These are phyloP conservation scores for Coilia nasus DNA, from an alignment of 2,797 vertebrate species.

Conservation along the genomic window DNA sequence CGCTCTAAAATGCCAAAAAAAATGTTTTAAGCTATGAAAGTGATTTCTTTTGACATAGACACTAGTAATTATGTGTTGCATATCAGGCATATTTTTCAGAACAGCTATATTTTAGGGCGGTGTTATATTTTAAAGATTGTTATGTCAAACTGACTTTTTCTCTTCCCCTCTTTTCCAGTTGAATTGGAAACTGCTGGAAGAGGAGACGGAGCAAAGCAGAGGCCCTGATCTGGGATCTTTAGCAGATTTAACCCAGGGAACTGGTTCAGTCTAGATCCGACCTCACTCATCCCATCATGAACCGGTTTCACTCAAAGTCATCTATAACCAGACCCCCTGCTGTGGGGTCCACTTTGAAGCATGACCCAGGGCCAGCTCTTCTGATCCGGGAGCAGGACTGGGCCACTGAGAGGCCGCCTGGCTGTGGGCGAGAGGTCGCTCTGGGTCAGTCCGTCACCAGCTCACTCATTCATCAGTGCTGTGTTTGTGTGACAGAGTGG, in stretches of 20 bases:
- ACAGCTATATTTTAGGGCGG: background rate
- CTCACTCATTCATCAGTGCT: conserved; percentile 27
- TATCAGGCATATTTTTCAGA: no score
- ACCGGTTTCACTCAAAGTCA: background rate
- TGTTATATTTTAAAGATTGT: background rate
- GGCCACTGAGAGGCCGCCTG: conserved; percentile 31
- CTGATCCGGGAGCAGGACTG: conserved; percentile 35
- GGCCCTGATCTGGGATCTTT: conserved; percentile 34
- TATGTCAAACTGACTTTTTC: background rate
- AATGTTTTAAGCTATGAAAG: no score
- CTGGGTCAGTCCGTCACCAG: conserved; percentile 20
- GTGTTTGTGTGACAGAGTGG: background rate
- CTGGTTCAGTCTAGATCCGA: conserved; percentile 26
- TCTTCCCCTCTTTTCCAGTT: background rate
- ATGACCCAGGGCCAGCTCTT: conserved; percentile 33
- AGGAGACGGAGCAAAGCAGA: background rate
- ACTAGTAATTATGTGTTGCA: no score
- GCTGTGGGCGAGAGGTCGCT: conserved; percentile 25
- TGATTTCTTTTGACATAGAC: no score
- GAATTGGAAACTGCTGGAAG: background rate
- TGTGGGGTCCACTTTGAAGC: conserved; percentile 9
- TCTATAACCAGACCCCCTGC: conserved; percentile 20
- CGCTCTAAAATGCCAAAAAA: no score
- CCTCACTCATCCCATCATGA: conserved; percentile 24
- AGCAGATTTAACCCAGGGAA: conserved; percentile 32